phyloP scores from a whole-genome alignment of 2,888 invertebrate genomes.

The Lasiommata megera region DNA sequence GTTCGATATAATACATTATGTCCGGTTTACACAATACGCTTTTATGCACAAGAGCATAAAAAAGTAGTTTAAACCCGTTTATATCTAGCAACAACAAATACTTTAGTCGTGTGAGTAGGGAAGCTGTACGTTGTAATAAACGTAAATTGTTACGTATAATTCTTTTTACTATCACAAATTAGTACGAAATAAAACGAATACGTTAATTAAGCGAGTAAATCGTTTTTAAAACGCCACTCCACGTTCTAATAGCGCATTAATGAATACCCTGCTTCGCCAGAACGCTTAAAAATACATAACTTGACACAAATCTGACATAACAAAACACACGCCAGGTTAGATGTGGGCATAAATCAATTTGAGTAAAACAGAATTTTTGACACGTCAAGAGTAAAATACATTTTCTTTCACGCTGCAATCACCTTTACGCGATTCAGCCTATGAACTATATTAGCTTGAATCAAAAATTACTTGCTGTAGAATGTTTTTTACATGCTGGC shows the following conservation, averaged over 20 bases:
- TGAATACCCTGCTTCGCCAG: conserved; percentile 5
- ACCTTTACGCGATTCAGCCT: conserved; percentile 1
- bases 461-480: neutral
- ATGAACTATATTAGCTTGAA: conserved; percentile 12
- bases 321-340: conserved; percentile 21
- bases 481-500: conserved; percentile 13
- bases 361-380: conserved; percentile 7
- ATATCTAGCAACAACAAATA: too few relatives aligned
- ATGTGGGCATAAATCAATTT: conserved; percentile 27
- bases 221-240: conserved; percentile 7
- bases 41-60: too few relatives aligned
- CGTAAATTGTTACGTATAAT: too few relatives aligned
- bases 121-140: too few relatives aligned
- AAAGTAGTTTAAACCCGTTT: too few relatives aligned
- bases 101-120: too few relatives aligned
- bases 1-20: too few relatives aligned
- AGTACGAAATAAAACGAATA: too few relatives aligned
- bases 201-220: neutral
- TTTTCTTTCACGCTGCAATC: conserved; percentile 7
- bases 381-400: neutral
- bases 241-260: conserved; percentile 9
- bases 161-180: too few relatives aligned
- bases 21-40: too few relatives aligned
- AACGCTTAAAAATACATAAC: conserved; percentile 19
- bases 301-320: conserved; percentile 14